Conservation (phyloP, 2,888 invertebrate species). For the Rutpela maculata region DNA sequence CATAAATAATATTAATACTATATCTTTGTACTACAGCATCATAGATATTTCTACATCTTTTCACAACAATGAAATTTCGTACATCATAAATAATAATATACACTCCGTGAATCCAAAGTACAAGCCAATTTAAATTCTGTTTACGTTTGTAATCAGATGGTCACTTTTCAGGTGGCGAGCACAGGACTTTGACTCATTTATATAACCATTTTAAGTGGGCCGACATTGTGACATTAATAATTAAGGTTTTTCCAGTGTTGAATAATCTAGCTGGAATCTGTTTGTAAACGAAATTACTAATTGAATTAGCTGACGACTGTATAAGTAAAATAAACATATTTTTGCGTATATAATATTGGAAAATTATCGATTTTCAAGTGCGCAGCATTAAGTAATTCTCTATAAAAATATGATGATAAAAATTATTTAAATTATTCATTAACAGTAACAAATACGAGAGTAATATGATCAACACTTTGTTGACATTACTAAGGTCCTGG, state of each 20-base stretch:
- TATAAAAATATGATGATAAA: too few species aligned
- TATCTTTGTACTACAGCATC: background rate
- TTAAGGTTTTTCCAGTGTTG: constrained; percentile 22
- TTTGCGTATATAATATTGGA: constrained; percentile 15
- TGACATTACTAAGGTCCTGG: too few species aligned
- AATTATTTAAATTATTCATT: too few species aligned
- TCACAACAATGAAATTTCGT: background rate
- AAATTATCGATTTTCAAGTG: background rate
- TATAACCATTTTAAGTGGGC: background rate
- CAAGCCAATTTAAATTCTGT: background rate
- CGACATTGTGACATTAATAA: constrained; percentile 4
- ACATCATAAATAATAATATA: background rate
- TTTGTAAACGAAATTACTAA: constrained; percentile 31
- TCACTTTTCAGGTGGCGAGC: background rate
- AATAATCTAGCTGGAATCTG: constrained; percentile 17
- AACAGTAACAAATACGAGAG: too few species aligned
- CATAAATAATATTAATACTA: background rate
- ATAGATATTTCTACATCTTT: background rate
- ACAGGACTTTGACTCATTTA: background rate
- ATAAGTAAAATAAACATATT: constrained; percentile 35
- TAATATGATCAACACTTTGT: too few species aligned
- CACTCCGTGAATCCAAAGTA: background rate
- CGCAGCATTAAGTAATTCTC: too few species aligned
- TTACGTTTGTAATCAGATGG: background rate
- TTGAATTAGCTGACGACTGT: constrained; percentile 22